A percentile compares a stretch with the other conserved stretches of the same genome.
Conservation (phyloP, 2,888 invertebrate species). For the Dryocosmus kuriphilus region DNA sequence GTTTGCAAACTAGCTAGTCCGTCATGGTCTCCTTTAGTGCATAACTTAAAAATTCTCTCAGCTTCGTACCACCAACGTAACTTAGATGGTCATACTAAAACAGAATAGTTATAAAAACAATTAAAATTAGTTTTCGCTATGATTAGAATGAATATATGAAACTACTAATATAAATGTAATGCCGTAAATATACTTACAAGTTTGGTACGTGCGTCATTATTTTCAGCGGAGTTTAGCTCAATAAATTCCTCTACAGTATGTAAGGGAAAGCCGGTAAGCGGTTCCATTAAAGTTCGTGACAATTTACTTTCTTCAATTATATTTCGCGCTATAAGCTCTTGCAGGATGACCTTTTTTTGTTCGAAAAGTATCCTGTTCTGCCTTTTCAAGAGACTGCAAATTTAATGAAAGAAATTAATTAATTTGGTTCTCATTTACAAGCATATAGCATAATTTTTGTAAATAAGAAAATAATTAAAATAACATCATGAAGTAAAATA, state of each 20-base stretch:
- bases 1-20: constrained; percentile 19
- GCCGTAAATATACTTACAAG: constrained; percentile 19
- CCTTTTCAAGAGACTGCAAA: background rate
- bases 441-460: background rate
- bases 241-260: background rate
- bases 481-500: background rate
- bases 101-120: too few relatives aligned
- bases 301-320: background rate
- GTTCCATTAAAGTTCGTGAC: background rate
- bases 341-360: background rate
- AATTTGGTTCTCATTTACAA: background rate
- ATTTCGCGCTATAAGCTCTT: background rate
- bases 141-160: too few relatives aligned
- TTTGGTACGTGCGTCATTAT: background rate
- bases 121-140: too few relatives aligned
- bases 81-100: constrained; percentile 10
- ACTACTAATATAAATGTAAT: background rate
- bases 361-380: background rate
- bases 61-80: constrained; percentile 15
- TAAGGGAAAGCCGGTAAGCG: background rate
- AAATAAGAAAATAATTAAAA: background rate
- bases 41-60: constrained; percentile 24
- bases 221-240: constrained; percentile 4
- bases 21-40: constrained; percentile 3
- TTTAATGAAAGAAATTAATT: background rate